Evolutionary conservation across 1,140 invertebrate species (phyloP), one percentile per base, ranked within the genome.

Genomic region (Parasteatoda tepidariorum): DNA sequence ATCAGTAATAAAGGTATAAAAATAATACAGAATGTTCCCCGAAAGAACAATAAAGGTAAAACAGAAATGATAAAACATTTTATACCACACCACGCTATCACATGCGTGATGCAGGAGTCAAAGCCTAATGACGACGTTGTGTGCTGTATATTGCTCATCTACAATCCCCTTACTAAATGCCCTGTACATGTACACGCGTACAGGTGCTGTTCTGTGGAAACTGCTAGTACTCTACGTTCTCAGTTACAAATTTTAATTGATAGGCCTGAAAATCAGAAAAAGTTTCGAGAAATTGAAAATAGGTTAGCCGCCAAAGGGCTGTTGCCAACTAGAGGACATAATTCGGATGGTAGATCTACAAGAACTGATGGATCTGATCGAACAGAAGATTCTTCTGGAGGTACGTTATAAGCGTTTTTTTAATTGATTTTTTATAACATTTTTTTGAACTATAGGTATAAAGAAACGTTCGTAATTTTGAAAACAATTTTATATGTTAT

Each of bases 151-250:
- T 90, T 98, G 64, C 90, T 97, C 33, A 91, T 97, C 9, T 96
- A 95, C 87, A 97, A 97, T 90, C 96, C 97, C 0, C 92, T 95
- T 33, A 98, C 96, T 0, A 94, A 95, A 85, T 93, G 92, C 88
- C 93, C 93, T 2, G 92, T 97, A 4, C 97, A 98, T 88, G 95
- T 98, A 1, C 97, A 98, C 88, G 96, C 95, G 34, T 98, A 98
- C 90, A 92, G 91, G 89, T 99, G 97, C 89, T 97, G 98, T 88
- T 96, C 95, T 15, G 93, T 96, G 24, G 94, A 97, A 87, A 99
- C 97, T 6, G 97, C 97, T 0, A 91, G 93, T 74, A 92, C 96
- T 83, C 91, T 98, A 75, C 93, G 93, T 79, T 91, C 92, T 2
- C 96, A 97, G 87, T 89, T 98, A 62, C 93, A 95, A 87, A 92